phyloP scores from a whole-genome alignment of 2,113 vertebrate genomes.

The Oreochromis spilurus region DNA sequence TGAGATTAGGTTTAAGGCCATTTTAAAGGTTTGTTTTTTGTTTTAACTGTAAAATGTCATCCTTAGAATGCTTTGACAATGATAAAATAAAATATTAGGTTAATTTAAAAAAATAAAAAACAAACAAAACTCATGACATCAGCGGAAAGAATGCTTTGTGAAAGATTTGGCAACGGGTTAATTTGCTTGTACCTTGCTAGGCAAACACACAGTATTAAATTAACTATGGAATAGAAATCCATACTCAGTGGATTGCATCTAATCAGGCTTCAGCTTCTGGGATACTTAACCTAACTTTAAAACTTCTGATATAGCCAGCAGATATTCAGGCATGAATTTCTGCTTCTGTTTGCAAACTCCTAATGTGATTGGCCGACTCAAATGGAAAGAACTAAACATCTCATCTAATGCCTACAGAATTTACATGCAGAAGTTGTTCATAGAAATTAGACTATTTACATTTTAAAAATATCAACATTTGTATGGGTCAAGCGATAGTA shows the following conservation, averaged over 20 bases:
- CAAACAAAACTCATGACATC: background rate
- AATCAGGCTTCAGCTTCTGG: background rate
- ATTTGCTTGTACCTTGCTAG: background rate
- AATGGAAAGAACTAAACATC: background rate
- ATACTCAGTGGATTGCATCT: rapidly evolving
- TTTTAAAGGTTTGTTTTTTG: background rate
- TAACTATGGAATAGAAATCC: background rate
- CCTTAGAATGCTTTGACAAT: background rate
- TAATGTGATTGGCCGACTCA: background rate
- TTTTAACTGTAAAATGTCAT: background rate
- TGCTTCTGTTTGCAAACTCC: background rate
- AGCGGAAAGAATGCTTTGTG: background rate
- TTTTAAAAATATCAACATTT: background rate
- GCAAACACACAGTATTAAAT: background rate
- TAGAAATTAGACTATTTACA: background rate
- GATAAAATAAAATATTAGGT: background rate
- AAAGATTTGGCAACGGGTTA: background rate
- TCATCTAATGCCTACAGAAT: background rate
- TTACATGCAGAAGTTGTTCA: background rate
- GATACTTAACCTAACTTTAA: background rate
- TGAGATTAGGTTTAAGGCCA: rapidly evolving
- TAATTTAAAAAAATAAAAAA: background rate
- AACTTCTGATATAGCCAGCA: background rate
- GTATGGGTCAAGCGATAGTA: background rate
- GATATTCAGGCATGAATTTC: background rate